Evolutionary conservation across 1,140 invertebrate species (phyloP), one percentile per base, ranked within the genome.

Genomic region (Drosophila funebris): DNA sequence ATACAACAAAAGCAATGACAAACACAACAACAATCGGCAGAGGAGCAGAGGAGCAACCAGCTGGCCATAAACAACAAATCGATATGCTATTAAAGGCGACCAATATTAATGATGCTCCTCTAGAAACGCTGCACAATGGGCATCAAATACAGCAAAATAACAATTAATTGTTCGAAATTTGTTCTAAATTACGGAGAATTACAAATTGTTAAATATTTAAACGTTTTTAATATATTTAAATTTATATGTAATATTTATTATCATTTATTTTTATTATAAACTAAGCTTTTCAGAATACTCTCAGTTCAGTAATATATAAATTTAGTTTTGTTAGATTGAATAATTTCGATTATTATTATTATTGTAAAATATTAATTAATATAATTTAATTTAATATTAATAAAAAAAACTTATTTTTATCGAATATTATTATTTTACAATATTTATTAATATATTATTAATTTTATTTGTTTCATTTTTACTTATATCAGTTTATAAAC

Each of bases 51-150:
- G n/a, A 57, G 39, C 39, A 52, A 33, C 48, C 43, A 64, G 60
- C 60, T 46, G 53, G 52, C 41, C 39, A 76, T 63, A 73, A 76
- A 57, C 81, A 72, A 66, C 64, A 80, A 83, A 87, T 87, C 82
- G 78, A 87, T 87, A 87, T 62, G 13, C 71, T 61, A 88, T 78
- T 76, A 76, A 80, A 58, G 33, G 36, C 66, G 16, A 37, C 43
- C 53, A 54, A 72, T 58, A 72, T 67, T 67, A 66, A 71, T 66
- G 50, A 50, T 56, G n/a, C 44, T 39, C 16, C 43, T 24, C 24
- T 11, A n/a, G 16, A 6, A 24, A 20, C 18, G 1, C 24, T 9
- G 44, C 13, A 54, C 58, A 39, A 46, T 37, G 41, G 37, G 20
- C 13, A 24, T 16, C n/a, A 24, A n/a, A 50, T 11, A 27, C 33